These are phyloP conservation scores for Nysson spinosus DNA, from an alignment of 2,888 invertebrate species.

Conservation along the genomic window DNA sequence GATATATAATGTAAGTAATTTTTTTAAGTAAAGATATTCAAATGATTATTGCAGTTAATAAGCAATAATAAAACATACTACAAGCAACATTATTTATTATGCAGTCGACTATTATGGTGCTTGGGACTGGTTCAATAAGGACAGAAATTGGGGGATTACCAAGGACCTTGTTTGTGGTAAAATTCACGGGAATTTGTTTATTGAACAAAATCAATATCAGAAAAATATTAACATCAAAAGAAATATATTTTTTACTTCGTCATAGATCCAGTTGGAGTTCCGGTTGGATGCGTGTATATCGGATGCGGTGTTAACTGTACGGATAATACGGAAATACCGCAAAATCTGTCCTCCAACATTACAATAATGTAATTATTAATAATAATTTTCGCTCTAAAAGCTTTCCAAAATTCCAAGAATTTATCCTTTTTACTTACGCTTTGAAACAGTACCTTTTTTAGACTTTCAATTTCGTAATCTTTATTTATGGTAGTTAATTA, in stretches of 20 bases:
- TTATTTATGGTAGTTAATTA: no score
- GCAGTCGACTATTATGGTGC: constrained; percentile 69
- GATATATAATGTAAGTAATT: no score
- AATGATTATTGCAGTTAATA: neutral
- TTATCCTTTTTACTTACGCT: no score
- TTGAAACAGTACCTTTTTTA: no score
- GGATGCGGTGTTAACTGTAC: constrained; percentile 61
- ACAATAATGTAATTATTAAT: constrained; percentile 65
- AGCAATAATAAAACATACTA: neutral
- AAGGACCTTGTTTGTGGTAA: neutral
- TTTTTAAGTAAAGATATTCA: neutral
- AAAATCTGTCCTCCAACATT: constrained; percentile 63
- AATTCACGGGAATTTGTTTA: neutral
- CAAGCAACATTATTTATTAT: constrained; percentile 20
- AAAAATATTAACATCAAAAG: no score
- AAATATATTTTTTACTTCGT: constrained; percentile 11
- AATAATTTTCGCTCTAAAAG: no score
- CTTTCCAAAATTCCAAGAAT: no score
- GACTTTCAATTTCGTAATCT: no score
- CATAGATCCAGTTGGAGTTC: constrained; percentile 59
- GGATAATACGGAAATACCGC: constrained; percentile 65
- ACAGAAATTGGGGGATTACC: constrained; percentile 18
- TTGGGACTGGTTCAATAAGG: constrained; percentile 62
- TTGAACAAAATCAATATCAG: neutral
- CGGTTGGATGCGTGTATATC: constrained; percentile 58